A percentile compares a stretch with the other conserved stretches of the same genome.
These are phyloP conservation scores for Agrilus mali DNA, from an alignment of 2,888 invertebrate genomes.

Conservation along the genomic window DNA sequence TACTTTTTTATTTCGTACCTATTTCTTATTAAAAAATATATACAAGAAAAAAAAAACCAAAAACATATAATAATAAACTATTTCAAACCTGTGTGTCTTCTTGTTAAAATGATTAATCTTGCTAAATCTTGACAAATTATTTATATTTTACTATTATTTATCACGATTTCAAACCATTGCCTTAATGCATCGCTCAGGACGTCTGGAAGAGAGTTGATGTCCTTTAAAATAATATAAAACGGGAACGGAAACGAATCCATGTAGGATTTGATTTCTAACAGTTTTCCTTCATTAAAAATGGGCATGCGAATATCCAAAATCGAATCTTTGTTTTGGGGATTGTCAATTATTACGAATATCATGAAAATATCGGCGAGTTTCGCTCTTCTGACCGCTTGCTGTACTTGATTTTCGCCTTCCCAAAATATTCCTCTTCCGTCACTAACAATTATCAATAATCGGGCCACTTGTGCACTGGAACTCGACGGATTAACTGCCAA, in stretches of 20 bases:
- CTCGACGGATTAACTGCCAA: slow-evolving; percentile 31
- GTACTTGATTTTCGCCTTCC: slow-evolving; percentile 69
- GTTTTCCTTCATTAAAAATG: slow-evolving; percentile 46
- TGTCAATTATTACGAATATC: slow-evolving; percentile 93
- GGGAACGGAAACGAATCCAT: slow-evolving; percentile 97
- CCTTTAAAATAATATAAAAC: slow-evolving; percentile 87
- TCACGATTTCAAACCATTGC: slow-evolving; percentile 97
- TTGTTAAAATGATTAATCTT: not conserved
- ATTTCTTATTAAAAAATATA: too few species aligned
- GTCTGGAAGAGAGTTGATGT: slow-evolving; percentile 75
- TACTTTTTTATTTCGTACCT: too few species aligned
- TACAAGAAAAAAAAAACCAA: not conserved
- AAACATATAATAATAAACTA: not conserved
- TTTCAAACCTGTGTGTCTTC: not conserved
- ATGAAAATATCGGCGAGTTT: slow-evolving; percentile 76
- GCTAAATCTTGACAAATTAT: not conserved
- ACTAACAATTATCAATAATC: slow-evolving; percentile 81
- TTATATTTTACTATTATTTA: slow-evolving; percentile 34
- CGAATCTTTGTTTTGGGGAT: slow-evolving; percentile 84
- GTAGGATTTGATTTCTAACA: slow-evolving; percentile 62
- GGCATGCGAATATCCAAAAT: slow-evolving; percentile 81
- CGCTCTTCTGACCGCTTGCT: slow-evolving; percentile 67
- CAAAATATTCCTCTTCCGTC: slow-evolving; percentile 91
- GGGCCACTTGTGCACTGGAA: slow-evolving; percentile 54
- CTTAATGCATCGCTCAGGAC: slow-evolving; percentile 91